Conservation (phyloP, 2,888 invertebrate species). For the Oegoconia quadripuncta region DNA sequence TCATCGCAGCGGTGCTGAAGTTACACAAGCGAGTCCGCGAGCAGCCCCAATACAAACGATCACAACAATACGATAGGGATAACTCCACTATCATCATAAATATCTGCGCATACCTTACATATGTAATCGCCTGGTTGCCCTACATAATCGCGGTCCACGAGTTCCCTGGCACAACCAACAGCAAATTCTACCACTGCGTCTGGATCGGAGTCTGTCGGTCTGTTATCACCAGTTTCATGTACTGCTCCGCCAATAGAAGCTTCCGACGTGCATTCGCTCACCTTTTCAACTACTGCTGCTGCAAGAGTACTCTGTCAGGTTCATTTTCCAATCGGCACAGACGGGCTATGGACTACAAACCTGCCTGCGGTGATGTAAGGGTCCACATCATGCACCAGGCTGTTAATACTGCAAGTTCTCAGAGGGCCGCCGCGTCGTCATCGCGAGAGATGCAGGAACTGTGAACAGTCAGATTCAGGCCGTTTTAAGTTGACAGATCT, state of each 20-base stretch:
- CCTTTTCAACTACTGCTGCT: slow-evolving; percentile 89
- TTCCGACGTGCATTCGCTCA: slow-evolving; percentile 86
- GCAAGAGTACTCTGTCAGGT: slow-evolving; percentile 82
- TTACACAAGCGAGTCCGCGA: slow-evolving; percentile 73
- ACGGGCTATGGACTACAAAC: slow-evolving; percentile 44
- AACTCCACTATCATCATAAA: slow-evolving; percentile 81
- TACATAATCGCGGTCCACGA: slow-evolving; percentile 80
- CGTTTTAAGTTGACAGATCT: background rate
- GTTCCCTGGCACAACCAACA: slow-evolving; percentile 63
- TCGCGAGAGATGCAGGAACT: slow-evolving; percentile 34
- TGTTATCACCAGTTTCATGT: slow-evolving; percentile 81
- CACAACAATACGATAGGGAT: slow-evolving; percentile 81
- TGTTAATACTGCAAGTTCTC: slow-evolving; percentile 54
- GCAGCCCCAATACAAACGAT: slow-evolving; percentile 79
- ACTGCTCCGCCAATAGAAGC: slow-evolving; percentile 81
- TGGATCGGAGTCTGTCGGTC: slow-evolving; percentile 86
- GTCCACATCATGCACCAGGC: slow-evolving; percentile 84
- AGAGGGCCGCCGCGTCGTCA: slow-evolving; percentile 42
- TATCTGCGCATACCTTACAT: slow-evolving; percentile 81
- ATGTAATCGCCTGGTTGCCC: slow-evolving; percentile 83
- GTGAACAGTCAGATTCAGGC: slow-evolving; percentile 16
- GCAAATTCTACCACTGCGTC: slow-evolving; percentile 82
- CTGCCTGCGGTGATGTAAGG: slow-evolving; percentile 81
- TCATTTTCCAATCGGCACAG: slow-evolving; percentile 82
- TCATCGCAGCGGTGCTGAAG: slow-evolving; percentile 67